Percentiles rank a stretch among this genome's conserved stretches.
phyloP scores from a whole-genome alignment of 2,888 invertebrate genomes.

The Andricus quercusramuli region DNA sequence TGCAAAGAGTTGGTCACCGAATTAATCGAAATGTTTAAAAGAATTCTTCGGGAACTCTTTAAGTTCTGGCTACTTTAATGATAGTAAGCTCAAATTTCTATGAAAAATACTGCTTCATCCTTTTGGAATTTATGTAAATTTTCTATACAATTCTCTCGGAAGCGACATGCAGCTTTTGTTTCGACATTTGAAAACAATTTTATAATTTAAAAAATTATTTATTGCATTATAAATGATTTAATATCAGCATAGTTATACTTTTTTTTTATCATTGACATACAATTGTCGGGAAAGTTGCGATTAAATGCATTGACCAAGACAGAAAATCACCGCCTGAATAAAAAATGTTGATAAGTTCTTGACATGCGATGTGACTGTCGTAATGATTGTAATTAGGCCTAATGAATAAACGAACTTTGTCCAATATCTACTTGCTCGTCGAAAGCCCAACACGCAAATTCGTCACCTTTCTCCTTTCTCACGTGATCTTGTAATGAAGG shows the following conservation, averaged over 20 bases:
- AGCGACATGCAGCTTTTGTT: no score
- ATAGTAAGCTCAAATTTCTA: no score
- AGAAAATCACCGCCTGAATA: not conserved
- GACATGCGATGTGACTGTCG: not conserved
- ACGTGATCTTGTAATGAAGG: not conserved
- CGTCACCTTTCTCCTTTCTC: slow-evolving; percentile 20
- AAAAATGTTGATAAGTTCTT: not conserved
- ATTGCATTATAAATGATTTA: no score
- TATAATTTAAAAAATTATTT: no score
- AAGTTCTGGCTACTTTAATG: no score
- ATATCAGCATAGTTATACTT: not conserved
- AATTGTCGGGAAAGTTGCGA: not conserved
- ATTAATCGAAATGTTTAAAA: no score
- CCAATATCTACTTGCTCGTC: not conserved
- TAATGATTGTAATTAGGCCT: not conserved
- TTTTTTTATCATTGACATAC: not conserved
- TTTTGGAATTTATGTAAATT: no score
- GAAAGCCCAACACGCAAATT: not conserved
- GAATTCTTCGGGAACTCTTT: no score
- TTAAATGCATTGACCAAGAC: not conserved
- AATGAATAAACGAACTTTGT: slow-evolving; percentile 6
- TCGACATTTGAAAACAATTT: no score
- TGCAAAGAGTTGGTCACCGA: no score
- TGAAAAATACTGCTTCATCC: no score
- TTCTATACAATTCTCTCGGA: no score